Conservation (phyloP, 2,113 vertebrate genomes). For the Heliornis fulica region DNA sequence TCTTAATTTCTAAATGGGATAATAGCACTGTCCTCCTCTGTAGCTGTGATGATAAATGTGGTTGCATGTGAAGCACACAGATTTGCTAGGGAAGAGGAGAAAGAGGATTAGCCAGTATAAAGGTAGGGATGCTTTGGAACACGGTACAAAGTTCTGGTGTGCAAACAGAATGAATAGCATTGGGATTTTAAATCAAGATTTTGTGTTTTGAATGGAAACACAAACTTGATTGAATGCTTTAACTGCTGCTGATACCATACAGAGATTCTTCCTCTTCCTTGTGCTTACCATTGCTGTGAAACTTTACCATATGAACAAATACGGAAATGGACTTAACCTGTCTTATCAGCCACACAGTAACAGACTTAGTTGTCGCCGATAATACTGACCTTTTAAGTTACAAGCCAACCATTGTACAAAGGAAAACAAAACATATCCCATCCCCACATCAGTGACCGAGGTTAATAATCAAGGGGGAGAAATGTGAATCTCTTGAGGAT, state of each 20-base stretch:
- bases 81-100: not conserved
- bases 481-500: not conserved
- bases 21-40: slow-evolving; percentile 25
- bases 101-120: not conserved
- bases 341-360: not conserved
- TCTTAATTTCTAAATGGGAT: not conserved
- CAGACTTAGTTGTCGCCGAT: not conserved
- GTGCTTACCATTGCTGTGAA: not conserved
- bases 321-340: not conserved
- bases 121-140: not conserved
- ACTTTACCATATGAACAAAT: not conserved
- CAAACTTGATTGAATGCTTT: not conserved
- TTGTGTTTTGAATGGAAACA: not conserved
- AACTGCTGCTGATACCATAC: not conserved
- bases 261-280: not conserved
- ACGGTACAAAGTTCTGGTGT: not conserved
- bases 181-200: not conserved
- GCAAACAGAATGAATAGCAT: not conserved
- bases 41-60: not conserved
- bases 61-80: not conserved
- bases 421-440: not conserved
- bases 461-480: not conserved
- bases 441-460: not conserved
- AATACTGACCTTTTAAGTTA: not conserved
- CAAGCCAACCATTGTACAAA: not conserved